Evolutionary conservation across 1,140 invertebrate genomes (phyloP).

Genomic region (Lepidurus arcticus): DNA sequence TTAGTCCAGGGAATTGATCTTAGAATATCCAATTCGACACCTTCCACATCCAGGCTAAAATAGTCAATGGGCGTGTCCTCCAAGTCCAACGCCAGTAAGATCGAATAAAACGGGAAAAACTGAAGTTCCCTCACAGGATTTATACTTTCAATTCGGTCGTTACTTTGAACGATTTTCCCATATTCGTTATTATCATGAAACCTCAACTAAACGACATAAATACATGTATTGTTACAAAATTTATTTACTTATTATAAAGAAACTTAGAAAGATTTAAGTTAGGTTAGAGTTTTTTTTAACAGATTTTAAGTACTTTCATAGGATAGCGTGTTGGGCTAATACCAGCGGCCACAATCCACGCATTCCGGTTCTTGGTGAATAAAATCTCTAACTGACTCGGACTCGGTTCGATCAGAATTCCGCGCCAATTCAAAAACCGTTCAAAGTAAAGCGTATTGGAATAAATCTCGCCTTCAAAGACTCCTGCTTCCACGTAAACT

Average conservation of each 20-base stretch:
- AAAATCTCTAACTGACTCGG: constrained; percentile 34
- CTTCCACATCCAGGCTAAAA: constrained; percentile 45
- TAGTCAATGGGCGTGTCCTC: constrained; percentile 47
- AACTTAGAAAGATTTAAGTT: no score
- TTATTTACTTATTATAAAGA: no score
- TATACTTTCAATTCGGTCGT: not conserved
- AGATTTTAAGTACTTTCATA: not conserved
- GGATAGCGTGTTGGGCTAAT: not conserved
- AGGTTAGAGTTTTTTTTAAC: not conserved
- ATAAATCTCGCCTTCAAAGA: constrained; percentile 36
- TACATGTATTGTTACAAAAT: not conserved
- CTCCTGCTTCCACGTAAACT: constrained; percentile 31
- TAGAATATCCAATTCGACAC: constrained; percentile 42
- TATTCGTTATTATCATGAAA: not conserved
- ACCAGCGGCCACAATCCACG: constrained; percentile 30
- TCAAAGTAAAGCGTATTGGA: constrained; percentile 38
- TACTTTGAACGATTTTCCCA: not conserved
- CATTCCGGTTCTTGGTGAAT: constrained; percentile 34
- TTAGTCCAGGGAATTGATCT: constrained; percentile 41
- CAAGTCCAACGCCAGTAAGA: constrained; percentile 42
- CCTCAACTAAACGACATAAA: not conserved
- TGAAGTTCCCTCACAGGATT: constrained; percentile 35
- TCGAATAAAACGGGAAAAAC: constrained; percentile 43
- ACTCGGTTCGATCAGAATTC: constrained; percentile 36
- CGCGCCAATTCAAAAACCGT: constrained; percentile 32